A percentile compares a stretch with the other conserved stretches of the same genome.
Evolutionary conservation across 2,113 vertebrate genomes (phyloP).

Genomic region (Chaetorhynchus papuensis): DNA sequence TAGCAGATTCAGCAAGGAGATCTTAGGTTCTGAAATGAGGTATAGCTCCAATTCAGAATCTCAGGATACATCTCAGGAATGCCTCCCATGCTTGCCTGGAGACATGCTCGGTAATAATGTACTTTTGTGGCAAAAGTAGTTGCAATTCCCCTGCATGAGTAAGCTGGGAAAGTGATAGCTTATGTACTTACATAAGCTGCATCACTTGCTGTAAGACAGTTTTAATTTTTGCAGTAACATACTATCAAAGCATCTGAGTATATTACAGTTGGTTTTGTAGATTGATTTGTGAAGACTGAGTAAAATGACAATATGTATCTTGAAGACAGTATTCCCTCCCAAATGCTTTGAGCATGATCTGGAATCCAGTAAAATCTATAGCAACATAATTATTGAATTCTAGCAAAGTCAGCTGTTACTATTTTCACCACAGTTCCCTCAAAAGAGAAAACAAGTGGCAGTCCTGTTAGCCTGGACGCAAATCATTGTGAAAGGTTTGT

Average conservation of each 20-base stretch:
- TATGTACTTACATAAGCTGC: neutral
- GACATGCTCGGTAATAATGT: neutral
- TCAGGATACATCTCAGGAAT: neutral
- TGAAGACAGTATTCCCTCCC: neutral
- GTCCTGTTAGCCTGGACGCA: neutral
- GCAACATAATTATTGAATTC: neutral
- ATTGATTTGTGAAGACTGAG: neutral
- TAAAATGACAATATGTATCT: neutral
- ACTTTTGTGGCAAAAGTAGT: neutral
- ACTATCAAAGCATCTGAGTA: neutral
- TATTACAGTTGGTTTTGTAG: neutral
- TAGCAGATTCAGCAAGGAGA: neutral
- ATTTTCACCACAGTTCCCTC: neutral
- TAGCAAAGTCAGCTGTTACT: neutral
- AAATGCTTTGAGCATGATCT: neutral
- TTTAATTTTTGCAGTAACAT: neutral
- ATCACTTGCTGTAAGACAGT: neutral
- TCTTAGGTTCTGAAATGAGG: neutral
- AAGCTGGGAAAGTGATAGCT: neutral
- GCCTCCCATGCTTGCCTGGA: neutral
- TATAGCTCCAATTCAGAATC: neutral
- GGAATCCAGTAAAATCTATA: neutral
- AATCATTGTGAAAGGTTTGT: neutral
- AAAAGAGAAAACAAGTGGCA: neutral
- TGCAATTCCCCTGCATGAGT: neutral